A percentile compares a stretch with the other conserved stretches of the same genome.
Conservation (phyloP, 2,888 invertebrate genomes). For the Alloplasta piceator region DNA sequence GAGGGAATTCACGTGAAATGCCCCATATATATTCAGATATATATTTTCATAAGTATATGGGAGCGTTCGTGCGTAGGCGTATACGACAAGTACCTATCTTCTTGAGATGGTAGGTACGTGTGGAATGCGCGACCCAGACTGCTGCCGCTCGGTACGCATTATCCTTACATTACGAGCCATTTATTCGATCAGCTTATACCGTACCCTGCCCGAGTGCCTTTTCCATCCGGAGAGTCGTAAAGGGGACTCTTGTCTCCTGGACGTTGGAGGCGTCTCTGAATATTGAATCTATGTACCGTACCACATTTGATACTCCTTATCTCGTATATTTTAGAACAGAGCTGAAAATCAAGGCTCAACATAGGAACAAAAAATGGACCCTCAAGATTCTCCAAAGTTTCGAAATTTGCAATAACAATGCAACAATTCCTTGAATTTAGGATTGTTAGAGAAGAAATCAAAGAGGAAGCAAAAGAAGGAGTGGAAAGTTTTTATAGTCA, state of each 20-base stretch:
- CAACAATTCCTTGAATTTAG: no score
- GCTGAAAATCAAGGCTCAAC: no score
- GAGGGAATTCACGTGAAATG: neutral
- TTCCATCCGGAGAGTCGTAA: conserved; percentile 63
- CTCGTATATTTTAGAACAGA: no score
- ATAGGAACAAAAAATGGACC: no score
- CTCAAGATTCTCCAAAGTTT: no score
- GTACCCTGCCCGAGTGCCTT: conserved; percentile 58
- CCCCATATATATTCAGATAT: conserved; percentile 20
- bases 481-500: no score
- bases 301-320: no score
- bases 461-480: no score
- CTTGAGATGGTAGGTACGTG: conserved; percentile 64
- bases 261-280: no score
- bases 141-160: conserved; percentile 71
- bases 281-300: no score
- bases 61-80: conserved; percentile 65
- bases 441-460: no score
- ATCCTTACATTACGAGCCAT: conserved; percentile 74
- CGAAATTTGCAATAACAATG: no score
- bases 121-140: conserved; percentile 70
- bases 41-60: conserved; percentile 43
- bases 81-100: conserved; percentile 61
- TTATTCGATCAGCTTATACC: conserved; percentile 71
- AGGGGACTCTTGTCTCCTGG: conserved; percentile 64